Conservation (phyloP, 2,113 vertebrate genomes). For the Dromiciops gliroides region DNA sequence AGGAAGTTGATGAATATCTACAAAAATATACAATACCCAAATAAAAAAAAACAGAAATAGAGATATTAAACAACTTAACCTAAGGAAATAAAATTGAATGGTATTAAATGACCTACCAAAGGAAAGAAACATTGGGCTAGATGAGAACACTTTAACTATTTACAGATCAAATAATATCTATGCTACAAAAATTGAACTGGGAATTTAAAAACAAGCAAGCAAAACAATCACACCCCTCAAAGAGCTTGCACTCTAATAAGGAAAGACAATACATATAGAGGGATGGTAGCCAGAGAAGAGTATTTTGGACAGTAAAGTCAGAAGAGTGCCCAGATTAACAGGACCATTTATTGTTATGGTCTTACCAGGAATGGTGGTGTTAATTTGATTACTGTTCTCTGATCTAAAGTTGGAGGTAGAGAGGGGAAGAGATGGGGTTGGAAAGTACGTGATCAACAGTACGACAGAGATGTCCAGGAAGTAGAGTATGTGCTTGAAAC, state of each 20-base stretch:
- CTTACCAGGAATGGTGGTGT: not conserved
- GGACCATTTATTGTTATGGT: not conserved
- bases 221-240: not conserved
- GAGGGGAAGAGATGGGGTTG: not conserved
- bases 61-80: not conserved
- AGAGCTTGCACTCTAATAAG: not conserved
- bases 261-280: not conserved
- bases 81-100: not conserved
- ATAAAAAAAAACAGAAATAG: not conserved
- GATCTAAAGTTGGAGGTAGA: not conserved
- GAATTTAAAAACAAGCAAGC: not conserved
- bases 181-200: not conserved
- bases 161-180: not conserved
- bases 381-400: not conserved
- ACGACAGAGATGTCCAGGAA: not conserved
- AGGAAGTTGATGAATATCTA: not conserved
- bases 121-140: not conserved
- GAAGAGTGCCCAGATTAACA: not conserved
- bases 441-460: not conserved
- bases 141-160: not conserved
- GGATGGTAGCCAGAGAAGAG: not conserved
- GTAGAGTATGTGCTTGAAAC: not conserved
- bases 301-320: not conserved
- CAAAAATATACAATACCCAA: not conserved
- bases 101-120: not conserved